phyloP scores from a whole-genome alignment of 2,113 vertebrate species.

The Hemichromis elongatus region DNA sequence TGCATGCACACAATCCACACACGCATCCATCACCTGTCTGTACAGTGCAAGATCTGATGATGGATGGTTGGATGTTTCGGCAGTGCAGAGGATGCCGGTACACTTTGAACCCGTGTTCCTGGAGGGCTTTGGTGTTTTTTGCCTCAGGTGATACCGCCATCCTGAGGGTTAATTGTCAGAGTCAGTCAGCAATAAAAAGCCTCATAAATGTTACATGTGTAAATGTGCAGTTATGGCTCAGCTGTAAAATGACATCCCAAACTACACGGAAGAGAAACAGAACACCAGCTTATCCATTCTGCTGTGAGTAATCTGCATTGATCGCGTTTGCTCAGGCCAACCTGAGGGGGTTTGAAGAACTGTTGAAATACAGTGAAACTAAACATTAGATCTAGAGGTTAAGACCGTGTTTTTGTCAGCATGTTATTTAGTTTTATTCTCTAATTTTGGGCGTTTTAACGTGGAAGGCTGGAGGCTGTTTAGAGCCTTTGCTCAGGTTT shows the following conservation, averaged over 20 bases:
- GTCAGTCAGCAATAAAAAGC: constrained; percentile 22
- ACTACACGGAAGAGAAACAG: background rate
- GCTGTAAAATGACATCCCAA: background rate
- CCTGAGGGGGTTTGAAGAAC: no score
- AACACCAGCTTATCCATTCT: background rate
- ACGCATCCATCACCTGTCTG: constrained; percentile 59
- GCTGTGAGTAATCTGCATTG: background rate
- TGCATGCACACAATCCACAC: constrained; percentile 9
- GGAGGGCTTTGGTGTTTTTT: background rate
- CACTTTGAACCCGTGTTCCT: background rate
- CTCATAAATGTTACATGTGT: background rate
- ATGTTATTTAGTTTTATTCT: background rate
- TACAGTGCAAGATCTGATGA: constrained; percentile 28
- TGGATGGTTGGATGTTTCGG: constrained; percentile 30
- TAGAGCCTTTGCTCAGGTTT: background rate
- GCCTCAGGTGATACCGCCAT: constrained; percentile 24
- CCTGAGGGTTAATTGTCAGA: constrained; percentile 44
- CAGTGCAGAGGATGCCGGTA: background rate
- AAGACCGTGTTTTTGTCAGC: background rate
- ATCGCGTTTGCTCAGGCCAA: background rate
- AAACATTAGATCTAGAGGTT: background rate
- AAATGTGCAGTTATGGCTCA: background rate
- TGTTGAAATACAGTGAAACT: background rate
- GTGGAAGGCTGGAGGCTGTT: background rate
- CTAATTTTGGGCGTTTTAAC: background rate